phyloP scores from a whole-genome alignment of 2,888 invertebrate genomes.

The Pseudoips prasinana region DNA sequence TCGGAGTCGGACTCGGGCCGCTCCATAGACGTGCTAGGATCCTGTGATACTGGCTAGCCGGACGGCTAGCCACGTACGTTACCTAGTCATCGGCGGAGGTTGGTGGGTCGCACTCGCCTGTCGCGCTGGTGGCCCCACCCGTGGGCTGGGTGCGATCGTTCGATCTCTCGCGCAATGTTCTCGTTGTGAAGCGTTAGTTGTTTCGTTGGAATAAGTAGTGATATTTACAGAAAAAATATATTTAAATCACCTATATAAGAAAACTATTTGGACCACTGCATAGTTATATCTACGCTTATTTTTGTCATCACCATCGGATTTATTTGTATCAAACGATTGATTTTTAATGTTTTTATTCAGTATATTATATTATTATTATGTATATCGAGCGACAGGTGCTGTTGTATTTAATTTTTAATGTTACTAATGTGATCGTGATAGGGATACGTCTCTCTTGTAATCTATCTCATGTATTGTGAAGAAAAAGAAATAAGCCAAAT shows the following conservation, averaged over 20 bases:
- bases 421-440: slow-evolving; percentile 72
- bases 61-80: slow-evolving; percentile 24
- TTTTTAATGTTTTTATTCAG: slow-evolving; percentile 66
- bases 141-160: slow-evolving; percentile 16
- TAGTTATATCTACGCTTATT: slow-evolving; percentile 67
- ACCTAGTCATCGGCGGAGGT: slow-evolving; percentile 51
- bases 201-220: slow-evolving; percentile 58
- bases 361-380: slow-evolving; percentile 55
- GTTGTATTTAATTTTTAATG: slow-evolving; percentile 74
- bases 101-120: slow-evolving; percentile 19
- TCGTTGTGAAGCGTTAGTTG: slow-evolving; percentile 70
- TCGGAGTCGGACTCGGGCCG: background rate
- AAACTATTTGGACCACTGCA: slow-evolving; percentile 64
- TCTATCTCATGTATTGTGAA: slow-evolving; percentile 64
- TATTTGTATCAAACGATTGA: slow-evolving; percentile 58
- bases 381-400: slow-evolving; percentile 77
- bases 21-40: slow-evolving; percentile 5
- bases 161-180: slow-evolving; percentile 35
- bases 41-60: slow-evolving; percentile 8
- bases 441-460: slow-evolving; percentile 68
- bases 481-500: slow-evolving; percentile 72
- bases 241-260: slow-evolving; percentile 39
- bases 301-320: slow-evolving; percentile 53
- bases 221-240: slow-evolving; percentile 58
- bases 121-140: background rate